phyloP scores from a whole-genome alignment of 2,113 vertebrate species.

The Prochilodus magdalenae region DNA sequence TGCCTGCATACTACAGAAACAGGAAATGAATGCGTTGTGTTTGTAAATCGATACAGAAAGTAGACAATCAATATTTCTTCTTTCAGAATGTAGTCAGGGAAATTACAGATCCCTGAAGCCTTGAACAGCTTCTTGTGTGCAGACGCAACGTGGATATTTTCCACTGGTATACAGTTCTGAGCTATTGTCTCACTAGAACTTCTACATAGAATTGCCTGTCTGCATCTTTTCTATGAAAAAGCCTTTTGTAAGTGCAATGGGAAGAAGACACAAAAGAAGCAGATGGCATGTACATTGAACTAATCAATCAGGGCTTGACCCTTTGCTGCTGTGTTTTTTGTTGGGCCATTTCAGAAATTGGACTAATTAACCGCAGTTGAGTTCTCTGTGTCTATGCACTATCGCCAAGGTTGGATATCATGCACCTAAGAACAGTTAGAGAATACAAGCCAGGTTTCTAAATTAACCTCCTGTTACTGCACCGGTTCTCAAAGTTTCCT shows the following conservation, averaged over 20 bases:
- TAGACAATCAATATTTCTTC: too few relatives aligned
- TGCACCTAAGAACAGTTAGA: not conserved
- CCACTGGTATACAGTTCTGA: too few relatives aligned
- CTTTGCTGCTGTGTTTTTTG: not conserved
- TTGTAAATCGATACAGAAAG: too few relatives aligned
- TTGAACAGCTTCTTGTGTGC: too few relatives aligned
- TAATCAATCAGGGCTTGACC: not conserved
- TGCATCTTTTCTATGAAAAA: not conserved
- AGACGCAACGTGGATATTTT: too few relatives aligned
- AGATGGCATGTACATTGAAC: not conserved
- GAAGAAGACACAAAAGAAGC: not conserved
- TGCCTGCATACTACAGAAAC: not conserved
- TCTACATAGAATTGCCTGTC: not conserved
- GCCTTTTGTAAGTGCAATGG: not conserved
- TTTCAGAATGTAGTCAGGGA: too few relatives aligned
- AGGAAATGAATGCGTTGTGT: not conserved
- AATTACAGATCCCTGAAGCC: too few relatives aligned
- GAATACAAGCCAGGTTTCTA: not conserved
- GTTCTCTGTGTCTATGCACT: not conserved
- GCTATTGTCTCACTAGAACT: too few relatives aligned
- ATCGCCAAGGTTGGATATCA: not conserved
- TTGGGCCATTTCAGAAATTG: not conserved
- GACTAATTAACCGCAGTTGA: not conserved
- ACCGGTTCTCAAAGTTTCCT: too few relatives aligned
- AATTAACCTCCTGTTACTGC: not conserved